Evolutionary conservation across 1,140 invertebrate genomes (phyloP).

Genomic region (Anadara kagoshimensis): DNA sequence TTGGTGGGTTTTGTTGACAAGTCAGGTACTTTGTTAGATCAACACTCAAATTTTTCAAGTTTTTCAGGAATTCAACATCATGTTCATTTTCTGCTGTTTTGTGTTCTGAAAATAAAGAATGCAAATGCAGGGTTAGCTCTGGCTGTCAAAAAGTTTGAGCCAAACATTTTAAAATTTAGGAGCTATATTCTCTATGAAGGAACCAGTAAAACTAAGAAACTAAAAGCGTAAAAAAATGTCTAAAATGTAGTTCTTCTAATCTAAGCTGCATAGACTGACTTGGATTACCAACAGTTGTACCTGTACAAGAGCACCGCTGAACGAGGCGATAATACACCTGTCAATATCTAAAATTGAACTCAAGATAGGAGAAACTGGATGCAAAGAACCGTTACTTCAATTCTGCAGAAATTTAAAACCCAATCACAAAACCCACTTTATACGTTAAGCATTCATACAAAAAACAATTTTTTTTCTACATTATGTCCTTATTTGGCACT

Average conservation of each 20-base stretch:
- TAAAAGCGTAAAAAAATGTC: neutral
- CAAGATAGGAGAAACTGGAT: too few species aligned
- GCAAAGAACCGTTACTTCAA: too few species aligned
- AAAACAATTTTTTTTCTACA: too few species aligned
- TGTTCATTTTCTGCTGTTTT: slow-evolving; percentile 38
- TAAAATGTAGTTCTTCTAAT: neutral
- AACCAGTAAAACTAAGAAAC: neutral
- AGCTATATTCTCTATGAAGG: neutral
- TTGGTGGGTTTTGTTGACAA: slow-evolving; percentile 28
- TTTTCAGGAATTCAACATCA: slow-evolving; percentile 38
- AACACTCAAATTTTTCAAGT: slow-evolving; percentile 47
- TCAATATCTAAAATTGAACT: too few species aligned
- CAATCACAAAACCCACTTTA: too few species aligned
- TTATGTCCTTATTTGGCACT: too few species aligned
- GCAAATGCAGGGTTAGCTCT: too few species aligned
- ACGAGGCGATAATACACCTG: too few species aligned
- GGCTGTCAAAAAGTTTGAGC: neutral
- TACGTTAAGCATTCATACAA: too few species aligned
- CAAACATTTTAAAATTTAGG: neutral
- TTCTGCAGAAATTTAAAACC: too few species aligned
- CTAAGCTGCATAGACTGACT: neutral
- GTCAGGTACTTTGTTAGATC: slow-evolving; percentile 58
- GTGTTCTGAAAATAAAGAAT: slow-evolving; percentile 33
- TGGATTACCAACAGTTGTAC: neutral
- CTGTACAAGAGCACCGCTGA: too few species aligned